Evolutionary conservation across 2,797 vertebrate genomes (phyloP), one percentile per base, ranked within the genome.

Genomic region (Synaphobranchus kaupii): DNA sequence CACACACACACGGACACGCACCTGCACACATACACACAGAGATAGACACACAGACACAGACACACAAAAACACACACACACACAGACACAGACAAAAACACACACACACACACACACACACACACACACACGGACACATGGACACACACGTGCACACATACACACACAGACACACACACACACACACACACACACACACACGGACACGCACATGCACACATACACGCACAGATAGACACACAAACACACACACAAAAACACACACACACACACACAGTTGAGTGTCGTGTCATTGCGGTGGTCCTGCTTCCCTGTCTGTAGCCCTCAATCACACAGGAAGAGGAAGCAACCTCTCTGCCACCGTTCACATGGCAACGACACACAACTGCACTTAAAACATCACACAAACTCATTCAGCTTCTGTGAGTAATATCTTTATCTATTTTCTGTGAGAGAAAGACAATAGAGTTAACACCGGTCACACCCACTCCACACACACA

Each of bases 31-130:
- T 28, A 84, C 54, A 60, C 83, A 13, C 50, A 48, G 20, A 39
- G 15, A 28, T 47, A 39, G 9, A 31, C 71, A 13, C 22, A 22
- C 60, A 25, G 0, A 63, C 0, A 6, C 22, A n/a, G 1, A 22
- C 17, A 2, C 3, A 20, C 60, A 63, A 92, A 92, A 88, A 78
- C 88, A 92, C 90, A 93, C 86, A 56, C 50, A 78, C 17, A 71
- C 47, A 83, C 82, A 91, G 91, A 88, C 82, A 88, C 58, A 20
- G 44, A 80, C 39, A 85, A 39, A 39, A 60, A 20, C n/a, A 71
- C 78, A 34, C 44, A 54, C 86, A 78, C 66, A 22, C 81, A 73
- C 82, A 31, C 86, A 84, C 44, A 54, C 56, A 39, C 81, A 60
- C 76, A 73, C 47, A 71, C 58, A 68, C 85, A 80, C 88, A 84